Base-by-base conservation (phyloP, 2,113 vertebrate genomes). In the Athene cunicularia region DNA sequence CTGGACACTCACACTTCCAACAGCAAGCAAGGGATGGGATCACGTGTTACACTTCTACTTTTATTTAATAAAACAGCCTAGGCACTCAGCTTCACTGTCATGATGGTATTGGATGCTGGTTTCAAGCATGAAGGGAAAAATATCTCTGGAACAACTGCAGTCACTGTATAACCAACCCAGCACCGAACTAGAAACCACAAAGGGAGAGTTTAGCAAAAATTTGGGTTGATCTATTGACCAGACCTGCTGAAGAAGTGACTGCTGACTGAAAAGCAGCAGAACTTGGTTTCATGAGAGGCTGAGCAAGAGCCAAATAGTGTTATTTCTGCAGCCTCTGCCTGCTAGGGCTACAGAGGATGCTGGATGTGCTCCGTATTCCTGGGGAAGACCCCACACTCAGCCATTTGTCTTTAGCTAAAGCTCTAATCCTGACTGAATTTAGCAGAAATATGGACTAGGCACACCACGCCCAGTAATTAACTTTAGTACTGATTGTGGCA, bases 401-500 rank as follows among this genome's bases (percentile, higher is more conserved):
- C 32, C 85, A 14, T 81, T 71, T 67, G 15, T 86, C 83, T 95
- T 77, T 20, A 80, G 43, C 64, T 67, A 81, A 95, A 94, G 45
- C 60, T 49, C 87, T 88, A 63, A 93, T 58, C 30, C 80, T 89
- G 55, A 76, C 77, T 47, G 86, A 71, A 97, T 93, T 94, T 93
- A 43, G 35, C 88, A 91, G 70, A 81, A 97, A 96, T 86, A 96
- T 94, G 90, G 93, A 96, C 27, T 23, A 95, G 28, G 70, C 28
- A 73, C 67, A 37, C 50, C 93, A 70, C 56, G 89, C 81, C 56
- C 67, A 63, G 37, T 85, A 96, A 98, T 97, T 97, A 97, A 88
- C 72, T 96, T 97, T 79, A 91, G 59, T 93, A 94, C 95, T 12
- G 20, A 86, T 83, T 94, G 87, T 95, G 71, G 75, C 97, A 97